Evolutionary conservation across 2,888 invertebrate genomes (phyloP), one percentile per base, ranked within the genome.

Genomic region (Agriopis leucophaearia): DNA sequence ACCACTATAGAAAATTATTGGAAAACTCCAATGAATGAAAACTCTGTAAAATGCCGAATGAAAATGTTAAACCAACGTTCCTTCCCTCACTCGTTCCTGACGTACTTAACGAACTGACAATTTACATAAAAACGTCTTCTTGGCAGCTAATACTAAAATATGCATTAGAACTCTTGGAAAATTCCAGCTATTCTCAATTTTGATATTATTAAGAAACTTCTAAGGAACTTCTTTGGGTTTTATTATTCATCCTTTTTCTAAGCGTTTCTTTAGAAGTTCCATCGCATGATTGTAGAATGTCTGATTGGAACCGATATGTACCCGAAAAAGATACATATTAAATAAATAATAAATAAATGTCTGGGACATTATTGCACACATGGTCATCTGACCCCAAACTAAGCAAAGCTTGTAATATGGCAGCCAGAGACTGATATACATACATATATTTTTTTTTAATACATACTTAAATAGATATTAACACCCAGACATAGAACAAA

Each of bases 121-220:
- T 50, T 59, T 50, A 59, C 59, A 59, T 59, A 59, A 59, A 59
- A 59, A 59, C 59, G 50, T 59, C 59, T 50, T 42, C 59, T 40
- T 27, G 50, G 40, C 42, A 50, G 59, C 59, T 59, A 50, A 59
- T 59, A 59, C 40, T 59, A 59, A 54, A 62, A 62, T 62, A 62
- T 62, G 54, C 62, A 62, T 36, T 42, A 59, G 62, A 54, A 52
- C 54, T 38, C 45, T 51, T n/a, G 57, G 44, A 36, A 60, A 60
- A 35, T 52, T 54, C 42, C 54, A 48, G 44, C 52, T 59, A 40
- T 60, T 45, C 12, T 60, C 47, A 40, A 55, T 56, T 44, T 48
- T 56, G 36, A 51, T n/a, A 55, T 66, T 61, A 38, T 54, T 47
- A 9, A 8, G 16, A 47, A 47, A 8, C 12, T 44, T 12, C 44